A percentile compares a stretch with the other conserved stretches of the same genome.
Evolutionary conservation across 2,113 vertebrate genomes (phyloP).

Genomic region (Myodes glareolus): DNA sequence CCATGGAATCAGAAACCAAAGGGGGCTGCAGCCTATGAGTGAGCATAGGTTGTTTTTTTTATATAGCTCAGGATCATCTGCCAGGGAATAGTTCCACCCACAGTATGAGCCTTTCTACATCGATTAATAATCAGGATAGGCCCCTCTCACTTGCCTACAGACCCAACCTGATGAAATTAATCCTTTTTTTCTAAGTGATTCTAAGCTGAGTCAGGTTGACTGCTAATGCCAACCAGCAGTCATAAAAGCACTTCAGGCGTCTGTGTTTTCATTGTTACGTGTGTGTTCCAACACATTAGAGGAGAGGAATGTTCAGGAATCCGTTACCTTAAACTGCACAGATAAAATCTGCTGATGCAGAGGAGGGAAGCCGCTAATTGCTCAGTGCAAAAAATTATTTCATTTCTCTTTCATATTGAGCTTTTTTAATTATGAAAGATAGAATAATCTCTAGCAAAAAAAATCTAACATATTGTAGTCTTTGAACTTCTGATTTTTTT

Average conservation of each 20-base stretch:
- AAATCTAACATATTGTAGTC: not conserved
- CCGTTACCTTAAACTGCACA: not conserved
- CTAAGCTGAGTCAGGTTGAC: not conserved
- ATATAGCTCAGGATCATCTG: not conserved
- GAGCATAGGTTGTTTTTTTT: not conserved
- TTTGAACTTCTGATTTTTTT: not conserved
- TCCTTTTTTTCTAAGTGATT: not conserved
- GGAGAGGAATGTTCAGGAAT: not conserved
- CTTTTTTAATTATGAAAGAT: conserved; percentile 17
- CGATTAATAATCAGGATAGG: not conserved
- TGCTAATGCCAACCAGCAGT: not conserved
- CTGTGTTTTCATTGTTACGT: not conserved
- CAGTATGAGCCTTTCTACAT: not conserved
- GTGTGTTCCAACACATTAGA: not conserved
- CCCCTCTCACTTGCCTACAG: no score
- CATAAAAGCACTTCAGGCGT: not conserved
- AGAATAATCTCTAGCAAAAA: not conserved
- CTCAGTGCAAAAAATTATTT: not conserved
- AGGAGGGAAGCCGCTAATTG: not conserved
- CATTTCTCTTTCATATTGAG: not conserved
- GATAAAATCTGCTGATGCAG: not conserved
- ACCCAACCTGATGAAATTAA: not conserved
- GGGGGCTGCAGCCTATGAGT: not conserved
- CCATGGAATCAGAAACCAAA: not conserved
- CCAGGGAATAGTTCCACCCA: not conserved